phyloP scores from a whole-genome alignment of 92 coral and sea anemone species.

The Blastomussa wellsi region DNA sequence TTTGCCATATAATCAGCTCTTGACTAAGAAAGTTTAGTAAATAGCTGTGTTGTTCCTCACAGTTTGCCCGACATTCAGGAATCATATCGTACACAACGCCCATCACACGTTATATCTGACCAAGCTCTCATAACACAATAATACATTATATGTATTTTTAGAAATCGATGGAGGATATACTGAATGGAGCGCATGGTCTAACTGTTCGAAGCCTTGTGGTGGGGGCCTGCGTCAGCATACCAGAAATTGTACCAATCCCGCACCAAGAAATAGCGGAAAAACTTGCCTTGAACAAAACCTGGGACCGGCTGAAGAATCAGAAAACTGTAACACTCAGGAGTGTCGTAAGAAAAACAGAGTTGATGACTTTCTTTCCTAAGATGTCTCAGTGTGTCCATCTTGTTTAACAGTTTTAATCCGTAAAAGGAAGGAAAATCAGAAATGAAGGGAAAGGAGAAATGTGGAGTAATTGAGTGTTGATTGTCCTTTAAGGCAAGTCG shows the following conservation, averaged over 20 bases:
- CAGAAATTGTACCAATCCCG: neutral
- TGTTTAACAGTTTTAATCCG: neutral
- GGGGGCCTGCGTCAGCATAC: neutral
- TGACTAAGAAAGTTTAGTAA: too few relatives aligned
- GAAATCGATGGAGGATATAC: neutral
- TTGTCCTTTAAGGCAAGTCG: too few relatives aligned
- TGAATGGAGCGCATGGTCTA: neutral
- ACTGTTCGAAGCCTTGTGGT: neutral
- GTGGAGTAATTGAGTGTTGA: too few relatives aligned
- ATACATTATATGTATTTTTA: too few relatives aligned
- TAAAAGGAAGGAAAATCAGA: too few relatives aligned
- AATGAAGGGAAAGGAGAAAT: neutral
- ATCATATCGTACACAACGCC: too few relatives aligned
- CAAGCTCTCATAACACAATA: too few relatives aligned
- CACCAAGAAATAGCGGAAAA: neutral
- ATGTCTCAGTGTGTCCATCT: neutral
- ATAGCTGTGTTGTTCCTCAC: too few relatives aligned
- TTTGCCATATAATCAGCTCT: too few relatives aligned
- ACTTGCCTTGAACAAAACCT: neutral
- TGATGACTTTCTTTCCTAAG: too few relatives aligned
- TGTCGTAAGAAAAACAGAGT: neutral
- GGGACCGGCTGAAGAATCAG: neutral
- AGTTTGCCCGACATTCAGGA: too few relatives aligned
- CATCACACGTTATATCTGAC: too few relatives aligned
- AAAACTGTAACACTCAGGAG: neutral